Evolutionary conservation across 1,140 invertebrate genomes (phyloP), one percentile per base, ranked within the genome.

Genomic region (Teleogryllus occipitalis): DNA sequence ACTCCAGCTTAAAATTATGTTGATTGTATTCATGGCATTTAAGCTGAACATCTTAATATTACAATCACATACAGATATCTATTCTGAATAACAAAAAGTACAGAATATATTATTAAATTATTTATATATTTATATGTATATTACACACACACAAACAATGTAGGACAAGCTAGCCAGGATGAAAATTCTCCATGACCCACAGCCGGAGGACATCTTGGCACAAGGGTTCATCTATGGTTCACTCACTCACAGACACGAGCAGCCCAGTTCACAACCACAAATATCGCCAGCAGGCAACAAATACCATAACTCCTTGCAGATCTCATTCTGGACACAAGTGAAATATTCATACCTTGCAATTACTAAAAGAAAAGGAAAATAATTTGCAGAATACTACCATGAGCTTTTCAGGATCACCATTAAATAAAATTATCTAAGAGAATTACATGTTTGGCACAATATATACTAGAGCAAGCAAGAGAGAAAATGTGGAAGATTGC

Each of bases 21-120:
- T 39, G 27, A 39, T 39, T 65, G 54, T 65, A 65, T 65, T 14
- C 54, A 65, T 65, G 1, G 10, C 54, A 65, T 65, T 65, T 65
- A 65, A 65, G 27, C 54, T 65, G 54, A 65, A 65, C 18, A 14
- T 65, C 54, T 65, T 65, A 65, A 65, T 65, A 14, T 65, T 65
- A 65, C 54, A 65, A 65, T 65, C 54, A 65, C 54, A 65, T 65
- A 65, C 54, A 65, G 54, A 65, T 65, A 39, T 65, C 54, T 65
- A 65, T 65, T 65, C 54, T 65, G 54, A 65, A 14, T 65, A 65
- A 65, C 54, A 65, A 65, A 65, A 10, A 65, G 10, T 65, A 65
- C 54, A 65, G 54, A 65, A 65, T 65, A 65, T 65, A 65, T 65
- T 65, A 65, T 65, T 65, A 65, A 65, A 65, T 65, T 65, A 65